Evolutionary conservation across 2,797 vertebrate genomes (phyloP).

Genomic region (Spondyliosoma cantharus): DNA sequence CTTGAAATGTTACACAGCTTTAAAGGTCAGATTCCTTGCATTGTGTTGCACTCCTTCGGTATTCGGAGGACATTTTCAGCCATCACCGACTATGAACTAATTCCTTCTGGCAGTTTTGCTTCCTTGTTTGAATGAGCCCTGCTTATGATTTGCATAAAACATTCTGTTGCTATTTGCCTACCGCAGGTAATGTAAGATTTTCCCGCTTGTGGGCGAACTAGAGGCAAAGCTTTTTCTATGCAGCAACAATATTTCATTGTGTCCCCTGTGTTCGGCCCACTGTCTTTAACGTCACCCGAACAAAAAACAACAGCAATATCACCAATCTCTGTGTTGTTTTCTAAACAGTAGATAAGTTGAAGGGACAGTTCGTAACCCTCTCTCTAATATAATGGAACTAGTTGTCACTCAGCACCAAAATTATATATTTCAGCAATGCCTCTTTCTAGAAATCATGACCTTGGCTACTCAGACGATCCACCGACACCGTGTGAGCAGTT

Average conservation of each 20-base stretch:
- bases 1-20: conserved; percentile 66
- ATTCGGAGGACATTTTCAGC: conserved; percentile 52
- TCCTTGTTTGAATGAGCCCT: conserved; percentile 59
- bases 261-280: not conserved
- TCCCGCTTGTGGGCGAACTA: conserved; percentile 2
- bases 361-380: too few species aligned
- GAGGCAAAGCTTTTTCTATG: conserved; percentile 13
- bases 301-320: not conserved
- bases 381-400: too few species aligned
- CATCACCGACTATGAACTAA: conserved; percentile 38
- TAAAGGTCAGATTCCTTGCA: conserved; percentile 74
- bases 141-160: conserved; percentile 60
- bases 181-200: not conserved
- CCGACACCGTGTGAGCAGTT: too few species aligned
- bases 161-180: conserved; percentile 57
- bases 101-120: conserved; percentile 40
- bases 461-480: too few species aligned
- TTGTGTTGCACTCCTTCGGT: conserved; percentile 56
- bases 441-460: too few species aligned
- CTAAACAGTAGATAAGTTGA: too few species aligned
- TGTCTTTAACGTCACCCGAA: conserved; percentile 1
- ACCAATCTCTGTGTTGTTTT: not conserved
- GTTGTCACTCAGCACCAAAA: too few species aligned
- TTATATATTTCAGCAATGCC: too few species aligned
- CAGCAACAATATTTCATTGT: not conserved